A percentile compares a stretch with the other conserved stretches of the same genome.
phyloP scores from a whole-genome alignment of 2,113 vertebrate species.

The Prunella himalayana region DNA sequence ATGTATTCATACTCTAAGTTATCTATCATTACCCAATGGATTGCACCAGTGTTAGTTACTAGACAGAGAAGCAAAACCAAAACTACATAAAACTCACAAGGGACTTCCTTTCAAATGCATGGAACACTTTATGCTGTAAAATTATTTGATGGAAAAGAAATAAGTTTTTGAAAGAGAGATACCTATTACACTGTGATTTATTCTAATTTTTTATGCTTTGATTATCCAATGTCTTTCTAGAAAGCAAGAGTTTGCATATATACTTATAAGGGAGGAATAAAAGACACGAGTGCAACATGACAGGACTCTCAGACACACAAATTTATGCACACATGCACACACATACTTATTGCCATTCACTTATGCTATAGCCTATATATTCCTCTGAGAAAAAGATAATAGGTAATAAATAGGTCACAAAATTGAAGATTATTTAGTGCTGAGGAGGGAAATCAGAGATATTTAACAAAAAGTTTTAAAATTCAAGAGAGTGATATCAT shows the following conservation, averaged over 20 bases:
- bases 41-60: background rate
- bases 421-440: background rate
- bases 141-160: background rate
- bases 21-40: background rate
- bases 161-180: background rate
- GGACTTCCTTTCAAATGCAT: background rate
- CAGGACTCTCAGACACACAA: background rate
- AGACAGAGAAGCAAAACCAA: background rate
- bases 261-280: background rate
- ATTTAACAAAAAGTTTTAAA: background rate
- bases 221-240: background rate
- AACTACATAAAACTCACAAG: background rate
- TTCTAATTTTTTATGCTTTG: background rate
- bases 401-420: background rate
- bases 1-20: background rate
- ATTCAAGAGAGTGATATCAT: rapidly evolving
- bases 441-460: background rate
- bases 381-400: background rate
- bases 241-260: background rate
- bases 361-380: background rate
- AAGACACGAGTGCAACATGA: background rate
- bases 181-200: background rate
- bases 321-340: too few species aligned
- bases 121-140: background rate
- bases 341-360: background rate